Percentiles rank a stretch among this genome's conserved stretches.
Conservation (phyloP, 2,797 vertebrate species). For the Hapalemur alaotrensis region DNA sequence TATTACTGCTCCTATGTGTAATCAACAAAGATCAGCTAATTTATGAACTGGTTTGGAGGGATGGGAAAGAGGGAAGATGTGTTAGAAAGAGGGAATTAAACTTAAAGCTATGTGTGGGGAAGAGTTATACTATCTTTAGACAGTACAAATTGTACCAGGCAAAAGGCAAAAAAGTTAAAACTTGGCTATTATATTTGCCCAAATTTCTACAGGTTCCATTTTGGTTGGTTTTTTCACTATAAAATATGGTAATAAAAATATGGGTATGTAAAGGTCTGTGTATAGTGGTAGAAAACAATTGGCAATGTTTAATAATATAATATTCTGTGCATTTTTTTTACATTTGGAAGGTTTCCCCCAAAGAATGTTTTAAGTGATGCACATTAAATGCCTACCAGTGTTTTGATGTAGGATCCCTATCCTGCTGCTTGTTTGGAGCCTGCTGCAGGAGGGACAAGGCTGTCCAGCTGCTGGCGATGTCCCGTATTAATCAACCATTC, state of each 20-base stretch:
- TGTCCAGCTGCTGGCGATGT: conserved; percentile 93
- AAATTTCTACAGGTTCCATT: background rate
- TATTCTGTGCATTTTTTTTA: background rate
- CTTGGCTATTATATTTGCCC: background rate
- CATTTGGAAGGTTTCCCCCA: background rate
- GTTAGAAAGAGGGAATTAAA: background rate
- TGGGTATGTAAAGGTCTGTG: background rate
- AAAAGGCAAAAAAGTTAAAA: conserved; percentile 20
- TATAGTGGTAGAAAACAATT: background rate
- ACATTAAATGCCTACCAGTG: conserved; percentile 35
- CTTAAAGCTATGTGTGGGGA: background rate
- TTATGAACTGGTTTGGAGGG: background rate
- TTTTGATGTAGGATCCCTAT: background rate
- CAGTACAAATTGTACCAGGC: background rate
- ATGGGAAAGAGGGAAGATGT: background rate
- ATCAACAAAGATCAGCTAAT: conserved; percentile 1
- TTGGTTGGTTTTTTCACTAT: background rate
- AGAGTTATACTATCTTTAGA: background rate
- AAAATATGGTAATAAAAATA: background rate
- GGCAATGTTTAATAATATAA: background rate
- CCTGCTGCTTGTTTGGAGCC: conserved; percentile 77
- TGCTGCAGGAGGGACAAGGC: conserved; percentile 87
- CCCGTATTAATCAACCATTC: conserved; percentile 94
- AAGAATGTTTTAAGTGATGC: background rate
- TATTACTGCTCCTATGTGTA: background rate